Conservation (phyloP, 35 echinoderm and acorn worm genomes). For the Amphiura filiformis region DNA sequence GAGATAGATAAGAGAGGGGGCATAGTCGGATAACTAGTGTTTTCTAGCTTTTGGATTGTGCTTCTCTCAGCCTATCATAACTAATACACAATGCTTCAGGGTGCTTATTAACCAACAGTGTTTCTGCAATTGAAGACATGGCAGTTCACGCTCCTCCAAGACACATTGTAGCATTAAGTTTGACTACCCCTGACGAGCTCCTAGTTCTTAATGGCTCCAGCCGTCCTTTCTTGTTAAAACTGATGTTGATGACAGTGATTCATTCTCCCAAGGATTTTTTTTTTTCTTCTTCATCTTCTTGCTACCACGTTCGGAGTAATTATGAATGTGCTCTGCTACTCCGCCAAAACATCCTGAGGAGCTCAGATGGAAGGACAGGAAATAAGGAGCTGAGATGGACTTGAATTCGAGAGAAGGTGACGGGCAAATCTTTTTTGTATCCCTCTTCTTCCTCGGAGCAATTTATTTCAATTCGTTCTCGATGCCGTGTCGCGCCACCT, state of each 20-base stretch:
- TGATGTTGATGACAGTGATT: conserved; percentile 8
- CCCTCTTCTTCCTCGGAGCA: not conserved
- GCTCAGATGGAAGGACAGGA: not conserved
- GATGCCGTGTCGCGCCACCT: not conserved
- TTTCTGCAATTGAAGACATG: conserved; percentile 2
- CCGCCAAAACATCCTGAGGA: not conserved
- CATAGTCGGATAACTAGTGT: not conserved
- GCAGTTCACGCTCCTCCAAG: not conserved
- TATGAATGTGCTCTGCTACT: not conserved
- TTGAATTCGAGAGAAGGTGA: conserved; percentile 1
- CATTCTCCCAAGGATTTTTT: not conserved
- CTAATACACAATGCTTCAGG: not conserved
- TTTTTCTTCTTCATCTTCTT: not conserved
- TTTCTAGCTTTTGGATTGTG: not conserved
- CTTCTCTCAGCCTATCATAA: conserved; percentile 3
- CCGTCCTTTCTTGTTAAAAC: not conserved
- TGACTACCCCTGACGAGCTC: conserved; percentile 1
- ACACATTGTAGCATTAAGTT: conserved; percentile 8
- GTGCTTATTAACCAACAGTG: not conserved
- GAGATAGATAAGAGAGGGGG: not conserved
- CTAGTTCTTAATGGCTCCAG: not conserved
- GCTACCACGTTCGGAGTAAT: not conserved
- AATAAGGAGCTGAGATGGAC: not conserved
- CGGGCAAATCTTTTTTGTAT: conserved; percentile 7
- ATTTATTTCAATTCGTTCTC: not conserved